A percentile compares a stretch with the other conserved stretches of the same genome.
These are phyloP conservation scores for Subacronicta megacephala DNA, from an alignment of 2,888 invertebrate genomes.

Conservation along the genomic window DNA sequence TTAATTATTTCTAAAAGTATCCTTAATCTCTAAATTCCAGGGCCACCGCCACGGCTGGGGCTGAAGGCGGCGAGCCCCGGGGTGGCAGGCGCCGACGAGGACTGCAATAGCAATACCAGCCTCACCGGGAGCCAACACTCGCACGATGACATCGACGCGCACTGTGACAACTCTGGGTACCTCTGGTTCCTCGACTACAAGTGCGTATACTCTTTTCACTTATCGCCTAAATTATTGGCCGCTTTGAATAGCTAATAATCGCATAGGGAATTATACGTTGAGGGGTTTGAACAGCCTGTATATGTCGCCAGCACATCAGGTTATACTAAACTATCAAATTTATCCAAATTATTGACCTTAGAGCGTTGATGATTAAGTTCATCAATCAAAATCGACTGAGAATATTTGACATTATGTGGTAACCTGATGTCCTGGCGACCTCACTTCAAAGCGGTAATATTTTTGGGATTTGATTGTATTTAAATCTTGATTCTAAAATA, in stretches of 20 bases:
- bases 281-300: no score
- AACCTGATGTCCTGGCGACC: no score
- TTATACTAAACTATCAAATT: no score
- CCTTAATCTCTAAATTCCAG: constrained; percentile 68
- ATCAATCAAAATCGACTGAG: no score
- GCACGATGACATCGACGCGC: constrained; percentile 86
- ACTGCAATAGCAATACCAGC: constrained; percentile 88
- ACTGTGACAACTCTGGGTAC: constrained; percentile 95
- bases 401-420: no score
- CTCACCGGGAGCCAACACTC: constrained; percentile 87
- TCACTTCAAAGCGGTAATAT: no score
- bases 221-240: neutral
- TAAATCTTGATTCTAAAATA: no score
- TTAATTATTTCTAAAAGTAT: constrained; percentile 6
- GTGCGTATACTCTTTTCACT: constrained; percentile 79
- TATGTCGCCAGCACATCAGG: no score
- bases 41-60: constrained; percentile 89
- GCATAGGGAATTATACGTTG: no score
- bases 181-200: constrained; percentile 97
- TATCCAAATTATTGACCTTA: no score
- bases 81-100: constrained; percentile 81
- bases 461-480: no score
- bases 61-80: constrained; percentile 88
- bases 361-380: no score
- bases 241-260: neutral